Evolutionary conservation across 1,140 invertebrate genomes (phyloP).

Genomic region (Trichomalopsis sarcophagae): DNA sequence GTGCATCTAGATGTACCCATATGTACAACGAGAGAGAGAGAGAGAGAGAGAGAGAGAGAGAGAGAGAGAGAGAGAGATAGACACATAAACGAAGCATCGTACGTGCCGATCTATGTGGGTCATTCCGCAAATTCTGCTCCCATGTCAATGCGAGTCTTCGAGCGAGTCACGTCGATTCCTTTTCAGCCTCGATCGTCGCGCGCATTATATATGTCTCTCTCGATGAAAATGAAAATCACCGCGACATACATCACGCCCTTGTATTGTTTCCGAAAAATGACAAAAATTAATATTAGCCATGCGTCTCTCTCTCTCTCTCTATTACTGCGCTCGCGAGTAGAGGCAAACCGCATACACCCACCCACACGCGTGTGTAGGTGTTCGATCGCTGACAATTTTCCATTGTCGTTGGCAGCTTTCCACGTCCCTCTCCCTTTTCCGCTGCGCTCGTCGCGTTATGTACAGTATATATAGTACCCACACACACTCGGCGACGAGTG

Average conservation of each 20-base stretch:
- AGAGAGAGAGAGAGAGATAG: neutral
- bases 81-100: neutral
- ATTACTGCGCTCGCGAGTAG: too few species aligned
- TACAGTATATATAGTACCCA: neutral
- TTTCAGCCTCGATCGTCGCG: neutral
- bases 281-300: neutral
- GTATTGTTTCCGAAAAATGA: neutral
- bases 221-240: neutral
- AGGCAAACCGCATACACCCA: slow-evolving; percentile 18
- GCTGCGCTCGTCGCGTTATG: neutral
- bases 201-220: neutral
- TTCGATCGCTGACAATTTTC: slow-evolving; percentile 60
- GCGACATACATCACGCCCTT: too few species aligned
- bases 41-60: neutral
- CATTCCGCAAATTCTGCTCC: slow-evolving; percentile 15
- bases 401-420: slow-evolving; percentile 61
- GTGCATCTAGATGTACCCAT: neutral
- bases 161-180: neutral
- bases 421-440: slow-evolving; percentile 48
- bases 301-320: neutral
- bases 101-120: neutral
- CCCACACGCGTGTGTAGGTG: slow-evolving; percentile 20
- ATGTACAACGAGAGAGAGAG: neutral
- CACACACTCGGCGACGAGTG: neutral
- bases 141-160: neutral